phyloP scores from a whole-genome alignment of 2,113 vertebrate genomes.

The Bubalus kerabau region DNA sequence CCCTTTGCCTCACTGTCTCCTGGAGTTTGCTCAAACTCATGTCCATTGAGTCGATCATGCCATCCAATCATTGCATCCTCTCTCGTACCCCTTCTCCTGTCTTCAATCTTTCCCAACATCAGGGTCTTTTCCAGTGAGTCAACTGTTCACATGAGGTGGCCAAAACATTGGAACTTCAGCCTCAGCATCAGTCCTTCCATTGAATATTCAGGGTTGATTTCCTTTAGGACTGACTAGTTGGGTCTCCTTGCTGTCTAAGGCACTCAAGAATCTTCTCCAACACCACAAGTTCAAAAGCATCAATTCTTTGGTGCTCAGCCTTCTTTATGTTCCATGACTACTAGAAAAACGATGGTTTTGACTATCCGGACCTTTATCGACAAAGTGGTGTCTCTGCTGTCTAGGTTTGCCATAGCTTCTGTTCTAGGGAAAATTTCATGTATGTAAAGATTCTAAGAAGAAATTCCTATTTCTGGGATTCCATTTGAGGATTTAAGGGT shows the following conservation, averaged over 20 bases:
- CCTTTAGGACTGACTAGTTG: neutral
- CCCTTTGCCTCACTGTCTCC: neutral
- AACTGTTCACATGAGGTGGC: neutral
- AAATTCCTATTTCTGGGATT: neutral
- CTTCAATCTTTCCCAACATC: neutral
- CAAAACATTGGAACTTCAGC: neutral
- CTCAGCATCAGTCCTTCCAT: neutral
- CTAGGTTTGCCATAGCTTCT: neutral
- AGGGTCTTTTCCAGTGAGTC: neutral
- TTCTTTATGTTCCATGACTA: neutral
- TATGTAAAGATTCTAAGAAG: neutral
- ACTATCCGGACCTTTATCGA: fast-evolving
- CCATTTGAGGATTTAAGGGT: neutral
- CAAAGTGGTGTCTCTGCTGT: neutral
- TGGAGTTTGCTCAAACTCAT: neutral
- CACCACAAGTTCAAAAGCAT: neutral
- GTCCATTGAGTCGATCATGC: neutral
- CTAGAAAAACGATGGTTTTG: neutral
- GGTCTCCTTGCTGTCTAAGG: neutral
- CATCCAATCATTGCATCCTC: neutral
- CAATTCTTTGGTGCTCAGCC: neutral
- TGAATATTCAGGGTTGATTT: neutral
- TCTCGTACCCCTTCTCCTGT: neutral
- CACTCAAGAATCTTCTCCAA: neutral
- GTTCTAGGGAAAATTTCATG: neutral